A percentile compares a stretch with the other conserved stretches of the same genome.
These are phyloP conservation scores for Criorhina ranunculi DNA, from an alignment of 2,888 invertebrate species.

Conservation along the genomic window DNA sequence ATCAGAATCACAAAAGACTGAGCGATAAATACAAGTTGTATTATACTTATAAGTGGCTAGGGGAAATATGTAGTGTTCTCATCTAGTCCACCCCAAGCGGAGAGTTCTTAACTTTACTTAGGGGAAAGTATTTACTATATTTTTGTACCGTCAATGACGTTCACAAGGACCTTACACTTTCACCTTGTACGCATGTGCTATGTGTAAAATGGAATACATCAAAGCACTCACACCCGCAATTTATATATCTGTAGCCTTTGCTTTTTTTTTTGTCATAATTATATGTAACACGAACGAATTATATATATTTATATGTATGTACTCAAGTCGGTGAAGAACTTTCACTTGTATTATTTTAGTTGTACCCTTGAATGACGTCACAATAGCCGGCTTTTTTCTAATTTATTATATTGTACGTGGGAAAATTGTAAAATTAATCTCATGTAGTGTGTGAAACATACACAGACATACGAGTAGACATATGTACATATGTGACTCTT, in stretches of 20 bases:
- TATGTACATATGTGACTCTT: background rate
- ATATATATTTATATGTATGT: conserved; percentile 27
- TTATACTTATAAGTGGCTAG: conserved; percentile 25
- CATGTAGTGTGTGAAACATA: conserved; percentile 7
- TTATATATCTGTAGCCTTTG: background rate
- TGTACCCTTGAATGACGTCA: conserved; percentile 54
- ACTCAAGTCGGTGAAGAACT: conserved; percentile 33
- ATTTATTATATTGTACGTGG: conserved; percentile 24
- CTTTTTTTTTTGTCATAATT: conserved; percentile 8
- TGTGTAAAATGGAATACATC: conserved; percentile 22
- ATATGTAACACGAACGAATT: conserved; percentile 8
- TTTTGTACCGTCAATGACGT: conserved; percentile 28
- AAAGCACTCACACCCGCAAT: conserved; percentile 12
- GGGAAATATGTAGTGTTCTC: conserved; percentile 36
- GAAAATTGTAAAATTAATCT: conserved; percentile 18
- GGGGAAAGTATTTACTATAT: conserved; percentile 60
- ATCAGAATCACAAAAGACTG: conserved; percentile 7
- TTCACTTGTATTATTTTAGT: conserved; percentile 49
- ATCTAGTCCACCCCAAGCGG: conserved; percentile 31
- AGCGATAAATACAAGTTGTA: conserved; percentile 30
- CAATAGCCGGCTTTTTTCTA: conserved; percentile 37
- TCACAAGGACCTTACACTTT: conserved; percentile 55
- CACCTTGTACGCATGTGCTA: conserved; percentile 62
- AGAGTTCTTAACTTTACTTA: conserved; percentile 19
- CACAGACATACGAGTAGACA: background rate